Percentiles rank a stretch among this genome's conserved stretches.
These are phyloP conservation scores for Odontophorus gujanensis DNA, from an alignment of 2,113 vertebrate species.

Conservation along the genomic window DNA sequence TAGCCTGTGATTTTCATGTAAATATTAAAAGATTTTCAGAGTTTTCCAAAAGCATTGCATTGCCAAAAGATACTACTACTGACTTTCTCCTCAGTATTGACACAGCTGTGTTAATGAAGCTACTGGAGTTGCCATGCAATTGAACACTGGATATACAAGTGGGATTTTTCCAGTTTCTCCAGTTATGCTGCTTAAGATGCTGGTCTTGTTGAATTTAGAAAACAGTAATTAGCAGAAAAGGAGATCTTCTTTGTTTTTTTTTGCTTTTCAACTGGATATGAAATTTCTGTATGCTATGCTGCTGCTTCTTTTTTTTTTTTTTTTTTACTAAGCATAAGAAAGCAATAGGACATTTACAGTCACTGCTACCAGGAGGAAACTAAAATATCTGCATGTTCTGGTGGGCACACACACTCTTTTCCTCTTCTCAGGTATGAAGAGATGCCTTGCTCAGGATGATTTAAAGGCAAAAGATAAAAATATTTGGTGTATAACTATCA, in stretches of 20 bases:
- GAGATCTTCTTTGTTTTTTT: background rate
- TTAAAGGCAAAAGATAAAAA: background rate
- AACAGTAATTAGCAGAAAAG: background rate
- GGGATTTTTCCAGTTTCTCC: constrained; percentile 6
- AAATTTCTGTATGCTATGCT: background rate
- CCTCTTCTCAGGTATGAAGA: background rate
- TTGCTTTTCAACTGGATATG: background rate
- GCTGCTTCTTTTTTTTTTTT: background rate
- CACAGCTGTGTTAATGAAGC: constrained; percentile 61
- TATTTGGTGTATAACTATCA: background rate
- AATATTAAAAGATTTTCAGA: background rate
- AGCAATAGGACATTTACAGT: background rate
- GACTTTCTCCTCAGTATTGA: background rate
- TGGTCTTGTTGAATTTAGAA: background rate
- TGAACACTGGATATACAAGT: background rate
- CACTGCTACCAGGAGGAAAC: background rate
- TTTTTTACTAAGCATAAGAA: background rate
- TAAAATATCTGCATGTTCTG: background rate
- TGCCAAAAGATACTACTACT: constrained; percentile 42
- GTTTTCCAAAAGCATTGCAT: background rate
- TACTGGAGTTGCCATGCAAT: constrained; percentile 11
- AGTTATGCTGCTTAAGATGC: background rate
- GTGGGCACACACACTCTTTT: background rate
- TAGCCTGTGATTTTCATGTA: background rate
- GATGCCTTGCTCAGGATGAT: background rate